A percentile compares a stretch with the other conserved stretches of the same genome.
Conservation (phyloP, 1,140 invertebrate genomes). For the Apocrypta bakeri region DNA sequence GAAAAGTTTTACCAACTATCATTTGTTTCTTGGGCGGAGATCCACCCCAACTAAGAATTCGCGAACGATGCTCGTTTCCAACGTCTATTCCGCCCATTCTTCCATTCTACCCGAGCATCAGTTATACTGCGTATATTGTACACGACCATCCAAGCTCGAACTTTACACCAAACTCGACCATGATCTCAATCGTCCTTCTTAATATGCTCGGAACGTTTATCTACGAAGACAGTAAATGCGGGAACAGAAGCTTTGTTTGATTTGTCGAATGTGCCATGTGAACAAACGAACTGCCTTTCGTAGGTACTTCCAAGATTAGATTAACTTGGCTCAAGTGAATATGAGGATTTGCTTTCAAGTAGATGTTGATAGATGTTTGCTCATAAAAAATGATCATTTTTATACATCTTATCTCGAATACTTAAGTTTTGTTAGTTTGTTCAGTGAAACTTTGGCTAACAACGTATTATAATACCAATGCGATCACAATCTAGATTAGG, state of each 20-base stretch:
- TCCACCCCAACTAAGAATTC: neutral
- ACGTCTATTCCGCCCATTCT: constrained; percentile 13
- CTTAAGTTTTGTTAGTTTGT: no score
- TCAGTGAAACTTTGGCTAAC: no score
- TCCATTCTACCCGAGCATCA: neutral
- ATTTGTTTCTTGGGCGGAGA: constrained; percentile 62
- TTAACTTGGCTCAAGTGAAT: neutral
- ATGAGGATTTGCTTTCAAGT: no score
- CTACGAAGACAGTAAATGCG: constrained; percentile 22
- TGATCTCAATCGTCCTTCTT: neutral
- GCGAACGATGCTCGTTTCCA: constrained; percentile 45
- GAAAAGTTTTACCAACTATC: constrained; percentile 65
- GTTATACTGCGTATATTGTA: neutral
- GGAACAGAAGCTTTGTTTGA: neutral
- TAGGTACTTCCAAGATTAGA: neutral
- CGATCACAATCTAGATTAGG: no score
- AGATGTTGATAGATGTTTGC: no score
- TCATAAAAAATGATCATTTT: no score
- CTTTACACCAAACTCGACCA: no score
- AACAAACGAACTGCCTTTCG: neutral
- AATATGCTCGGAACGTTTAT: constrained; percentile 33
- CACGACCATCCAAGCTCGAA: no score
- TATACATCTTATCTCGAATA: no score
- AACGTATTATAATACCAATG: no score
- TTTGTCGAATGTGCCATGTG: neutral